A percentile compares a stretch with the other conserved stretches of the same genome.
These are phyloP conservation scores for Myripristis jacobus DNA, from an alignment of 2,797 vertebrate species.

Conservation along the genomic window DNA sequence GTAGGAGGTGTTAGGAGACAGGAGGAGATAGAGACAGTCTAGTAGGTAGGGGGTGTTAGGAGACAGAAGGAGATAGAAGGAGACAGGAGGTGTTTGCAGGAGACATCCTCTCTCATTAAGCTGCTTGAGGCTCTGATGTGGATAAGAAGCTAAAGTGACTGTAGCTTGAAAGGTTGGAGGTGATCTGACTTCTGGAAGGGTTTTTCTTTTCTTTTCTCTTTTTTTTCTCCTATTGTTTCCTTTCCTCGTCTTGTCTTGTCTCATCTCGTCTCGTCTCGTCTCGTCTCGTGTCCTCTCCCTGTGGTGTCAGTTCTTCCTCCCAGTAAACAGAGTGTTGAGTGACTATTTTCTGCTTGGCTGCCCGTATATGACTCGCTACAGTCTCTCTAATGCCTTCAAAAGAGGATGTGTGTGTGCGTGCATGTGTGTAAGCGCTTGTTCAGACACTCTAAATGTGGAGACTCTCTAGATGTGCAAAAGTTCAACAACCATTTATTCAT, in stretches of 20 bases:
- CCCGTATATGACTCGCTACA: conserved; percentile 10
- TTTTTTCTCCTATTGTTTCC: background rate
- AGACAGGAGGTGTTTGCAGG: too few species aligned
- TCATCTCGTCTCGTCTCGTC: background rate
- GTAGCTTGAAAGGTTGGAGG: too few species aligned
- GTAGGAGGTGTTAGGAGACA: too few species aligned
- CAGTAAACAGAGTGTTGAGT: conserved; percentile 22
- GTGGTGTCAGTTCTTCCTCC: background rate
- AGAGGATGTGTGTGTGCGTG: conserved; percentile 12
- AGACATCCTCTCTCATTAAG: too few species aligned
- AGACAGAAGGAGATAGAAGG: too few species aligned
- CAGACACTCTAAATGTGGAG: background rate
- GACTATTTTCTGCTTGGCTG: conserved; percentile 44
- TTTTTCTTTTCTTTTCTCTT: too few species aligned
- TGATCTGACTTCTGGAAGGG: too few species aligned
- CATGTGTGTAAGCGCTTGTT: conserved; percentile 9
- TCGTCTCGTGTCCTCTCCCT: background rate
- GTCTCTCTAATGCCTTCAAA: background rate
- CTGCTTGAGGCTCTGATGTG: too few species aligned
- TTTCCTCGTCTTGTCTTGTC: background rate
- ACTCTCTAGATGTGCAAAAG: background rate
- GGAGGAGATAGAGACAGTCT: too few species aligned
- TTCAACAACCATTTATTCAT: conserved; percentile 17
- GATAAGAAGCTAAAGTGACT: too few species aligned
- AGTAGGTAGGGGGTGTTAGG: too few species aligned